phyloP scores from a whole-genome alignment of 2,888 invertebrate genomes.

The Anodontia alba region DNA sequence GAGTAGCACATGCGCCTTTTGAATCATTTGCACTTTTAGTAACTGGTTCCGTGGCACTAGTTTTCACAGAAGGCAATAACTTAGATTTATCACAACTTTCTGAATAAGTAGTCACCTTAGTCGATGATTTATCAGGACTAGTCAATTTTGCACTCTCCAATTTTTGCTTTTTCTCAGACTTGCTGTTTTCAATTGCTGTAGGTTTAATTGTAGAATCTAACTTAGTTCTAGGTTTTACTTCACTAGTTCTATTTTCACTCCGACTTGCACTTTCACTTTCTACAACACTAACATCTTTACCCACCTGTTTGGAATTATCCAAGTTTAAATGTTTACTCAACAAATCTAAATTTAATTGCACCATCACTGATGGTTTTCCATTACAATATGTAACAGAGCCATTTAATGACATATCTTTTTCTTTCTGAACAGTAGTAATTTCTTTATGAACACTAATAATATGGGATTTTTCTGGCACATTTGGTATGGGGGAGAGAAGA shows the following conservation, averaged over 20 bases:
- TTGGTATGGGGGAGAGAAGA: constrained; percentile 54
- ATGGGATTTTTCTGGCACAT: constrained; percentile 28
- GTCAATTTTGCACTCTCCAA: not conserved
- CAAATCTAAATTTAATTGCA: constrained; percentile 56
- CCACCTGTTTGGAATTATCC: constrained; percentile 21
- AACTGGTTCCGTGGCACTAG: not conserved
- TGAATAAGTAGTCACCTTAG: constrained; percentile 1
- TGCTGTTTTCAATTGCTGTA: constrained; percentile 15
- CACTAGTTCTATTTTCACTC: constrained; percentile 41
- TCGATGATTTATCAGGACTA: not conserved
- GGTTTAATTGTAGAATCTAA: not conserved
- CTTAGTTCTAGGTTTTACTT: not conserved
- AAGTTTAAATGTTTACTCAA: constrained; percentile 37
- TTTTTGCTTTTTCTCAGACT: not conserved
- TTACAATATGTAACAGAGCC: constrained; percentile 47
- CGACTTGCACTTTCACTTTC: constrained; percentile 37
- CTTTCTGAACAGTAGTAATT: not conserved
- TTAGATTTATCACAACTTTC: constrained; percentile 24
- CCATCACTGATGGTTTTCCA: constrained; percentile 58
- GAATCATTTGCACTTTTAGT: not conserved
- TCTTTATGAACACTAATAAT: constrained; percentile 6
- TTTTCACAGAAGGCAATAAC: constrained; percentile 22
- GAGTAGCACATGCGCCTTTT: constrained; percentile 18
- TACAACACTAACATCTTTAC: constrained; percentile 27
- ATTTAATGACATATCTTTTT: constrained; percentile 37